phyloP scores from a whole-genome alignment of 2,888 invertebrate genomes.

The Coremacera marginata region DNA sequence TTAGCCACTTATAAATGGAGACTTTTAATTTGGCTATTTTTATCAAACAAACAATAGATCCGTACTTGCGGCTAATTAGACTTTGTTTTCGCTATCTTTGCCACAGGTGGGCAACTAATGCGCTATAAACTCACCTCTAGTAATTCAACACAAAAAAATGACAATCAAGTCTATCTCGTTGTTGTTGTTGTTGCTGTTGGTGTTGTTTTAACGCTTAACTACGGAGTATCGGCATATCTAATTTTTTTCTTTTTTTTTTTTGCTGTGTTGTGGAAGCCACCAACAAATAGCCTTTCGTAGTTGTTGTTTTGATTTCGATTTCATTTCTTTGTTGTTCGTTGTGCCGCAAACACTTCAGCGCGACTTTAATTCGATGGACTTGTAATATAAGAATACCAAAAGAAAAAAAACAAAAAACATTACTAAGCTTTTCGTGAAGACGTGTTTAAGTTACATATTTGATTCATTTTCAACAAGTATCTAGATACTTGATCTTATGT shows the following conservation, averaged over 20 bases:
- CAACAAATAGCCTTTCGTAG: neutral
- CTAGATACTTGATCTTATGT: neutral
- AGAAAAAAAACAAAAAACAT: neutral
- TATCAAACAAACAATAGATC: neutral
- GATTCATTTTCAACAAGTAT: constrained; percentile 14
- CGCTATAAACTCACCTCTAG: neutral
- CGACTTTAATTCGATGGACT: neutral
- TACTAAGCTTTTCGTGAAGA: neutral
- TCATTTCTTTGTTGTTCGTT: constrained; percentile 60
- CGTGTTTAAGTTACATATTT: neutral
- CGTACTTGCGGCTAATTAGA: neutral
- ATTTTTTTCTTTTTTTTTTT: constrained; percentile 3
- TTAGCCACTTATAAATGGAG: neutral
- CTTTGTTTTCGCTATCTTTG: neutral
- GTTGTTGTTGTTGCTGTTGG: neutral
- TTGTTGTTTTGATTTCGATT: constrained; percentile 42
- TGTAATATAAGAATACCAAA: neutral
- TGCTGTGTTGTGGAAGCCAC: neutral
- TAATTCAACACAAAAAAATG: neutral
- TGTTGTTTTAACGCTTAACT: constrained; percentile 2
- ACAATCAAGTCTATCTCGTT: neutral
- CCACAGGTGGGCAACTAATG: constrained; percentile 17
- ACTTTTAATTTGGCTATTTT: neutral
- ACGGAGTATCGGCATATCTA: neutral
- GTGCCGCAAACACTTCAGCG: constrained; percentile 49